Evolutionary conservation across 2,797 vertebrate genomes (phyloP).

Genomic region (Avahi laniger): DNA sequence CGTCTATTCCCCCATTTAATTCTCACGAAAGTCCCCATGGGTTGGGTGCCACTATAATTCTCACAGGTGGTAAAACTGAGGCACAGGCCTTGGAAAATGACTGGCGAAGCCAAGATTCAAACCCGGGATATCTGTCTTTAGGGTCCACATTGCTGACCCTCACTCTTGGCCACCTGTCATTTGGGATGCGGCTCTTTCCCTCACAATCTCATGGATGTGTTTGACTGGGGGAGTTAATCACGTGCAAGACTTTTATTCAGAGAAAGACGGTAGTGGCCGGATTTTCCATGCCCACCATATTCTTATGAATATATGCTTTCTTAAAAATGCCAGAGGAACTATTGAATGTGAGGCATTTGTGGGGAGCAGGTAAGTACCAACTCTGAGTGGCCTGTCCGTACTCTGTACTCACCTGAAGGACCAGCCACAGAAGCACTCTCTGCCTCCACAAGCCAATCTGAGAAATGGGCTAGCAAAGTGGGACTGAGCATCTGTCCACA

Average conservation of each 20-base stretch:
- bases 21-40: neutral
- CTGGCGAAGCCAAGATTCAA: neutral
- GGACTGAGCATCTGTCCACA: neutral
- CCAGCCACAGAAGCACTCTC: neutral
- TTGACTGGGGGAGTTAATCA: no score
- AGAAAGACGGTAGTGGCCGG: neutral
- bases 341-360: neutral
- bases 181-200: neutral
- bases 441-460: neutral
- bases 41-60: no score
- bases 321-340: neutral
- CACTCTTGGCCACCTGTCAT: neutral
- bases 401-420: neutral
- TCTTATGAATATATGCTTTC: neutral
- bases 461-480: neutral
- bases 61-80: neutral
- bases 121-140: neutral
- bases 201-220: neutral
- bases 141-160: neutral
- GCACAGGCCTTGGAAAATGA: neutral
- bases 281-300: neutral
- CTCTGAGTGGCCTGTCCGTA: neutral
- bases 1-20: neutral
- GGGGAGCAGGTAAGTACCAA: neutral
- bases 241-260: neutral